A percentile compares a stretch with the other conserved stretches of the same genome.
Evolutionary conservation across 2,888 invertebrate genomes (phyloP).

Genomic region (Phoenoteleia sp.): DNA sequence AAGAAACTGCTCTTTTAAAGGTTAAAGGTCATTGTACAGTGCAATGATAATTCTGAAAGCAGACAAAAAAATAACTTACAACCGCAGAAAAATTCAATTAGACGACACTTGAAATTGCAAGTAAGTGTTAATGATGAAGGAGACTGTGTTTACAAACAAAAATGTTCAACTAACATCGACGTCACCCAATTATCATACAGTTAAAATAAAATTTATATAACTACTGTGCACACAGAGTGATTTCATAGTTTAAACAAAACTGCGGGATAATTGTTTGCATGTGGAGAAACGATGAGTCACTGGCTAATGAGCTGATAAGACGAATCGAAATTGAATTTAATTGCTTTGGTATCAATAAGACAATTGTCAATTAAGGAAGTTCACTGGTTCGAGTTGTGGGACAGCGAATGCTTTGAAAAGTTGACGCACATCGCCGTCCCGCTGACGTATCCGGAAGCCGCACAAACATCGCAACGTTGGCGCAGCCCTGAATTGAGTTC

Average conservation of each 20-base stretch:
- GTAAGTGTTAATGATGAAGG: slow-evolving; percentile 36
- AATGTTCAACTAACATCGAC: slow-evolving; percentile 20
- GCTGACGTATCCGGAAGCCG: slow-evolving; percentile 48
- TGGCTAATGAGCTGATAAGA: slow-evolving; percentile 44
- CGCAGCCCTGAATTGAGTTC: slow-evolving; percentile 17
- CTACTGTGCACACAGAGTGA: slow-evolving; percentile 3
- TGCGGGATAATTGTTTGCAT: slow-evolving; percentile 35
- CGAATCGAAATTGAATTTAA: slow-evolving; percentile 1
- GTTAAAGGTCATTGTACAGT: too few relatives aligned
- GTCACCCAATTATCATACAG: slow-evolving; percentile 48
- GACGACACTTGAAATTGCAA: neutral
- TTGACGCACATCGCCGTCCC: neutral
- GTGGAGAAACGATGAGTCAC: neutral
- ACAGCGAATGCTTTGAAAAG: neutral
- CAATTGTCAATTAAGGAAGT: slow-evolving; percentile 23
- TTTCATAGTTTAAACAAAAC: slow-evolving; percentile 34
- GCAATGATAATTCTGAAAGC: too few relatives aligned
- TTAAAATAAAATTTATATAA: slow-evolving; percentile 48
- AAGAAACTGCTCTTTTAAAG: too few relatives aligned
- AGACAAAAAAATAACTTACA: too few relatives aligned
- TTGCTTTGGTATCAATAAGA: neutral
- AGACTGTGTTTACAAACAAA: slow-evolving; percentile 36
- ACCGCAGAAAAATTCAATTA: neutral
- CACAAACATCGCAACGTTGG: slow-evolving; percentile 21
- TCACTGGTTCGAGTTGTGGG: too few relatives aligned